Evolutionary conservation across 2,113 vertebrate species (phyloP), one percentile per base, ranked within the genome.

Genomic region (Salvelinus namaycush): DNA sequence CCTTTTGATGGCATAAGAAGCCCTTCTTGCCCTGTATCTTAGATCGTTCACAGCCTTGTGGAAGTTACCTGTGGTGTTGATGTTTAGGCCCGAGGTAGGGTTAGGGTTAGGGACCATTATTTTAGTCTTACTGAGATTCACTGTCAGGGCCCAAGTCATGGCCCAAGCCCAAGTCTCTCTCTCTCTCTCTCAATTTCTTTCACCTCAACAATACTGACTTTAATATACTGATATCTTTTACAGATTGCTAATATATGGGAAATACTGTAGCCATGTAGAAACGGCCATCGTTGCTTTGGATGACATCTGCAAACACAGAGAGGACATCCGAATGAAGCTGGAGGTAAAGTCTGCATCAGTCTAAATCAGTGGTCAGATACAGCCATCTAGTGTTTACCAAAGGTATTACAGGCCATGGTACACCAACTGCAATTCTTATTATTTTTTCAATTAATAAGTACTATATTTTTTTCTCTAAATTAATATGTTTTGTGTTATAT

Each of bases 191-290:
- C 20, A 22, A 5, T 48, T 18, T 22, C n/a, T 24, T 24, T 16
- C 59, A 62, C n/a, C 59, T 62, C 20, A 62, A 48, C 22, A 68
- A 44, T 64, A 75, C 14, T 54, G 27, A 44, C 9, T 39, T 39
- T 39, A 62, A 44, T 18, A 6, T 22, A 14, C 54, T 16, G 14
- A 20, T 29, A 51, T 49, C 24, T 68, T 20, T 73, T 51, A 1
- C 87, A 99, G 98, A 81, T 91, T 99, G 90, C 92, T 99, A 85
- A 95, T 99, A 87, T 99, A 99, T 31, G 97, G 98, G 26, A 96
- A 96, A 74, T 99, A 99, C 91, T 99, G 98, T 93, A 98, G 97
- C 86, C 96, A 95, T 13, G 98, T 99, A 76, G 98, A 99, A 85
- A 93, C 80, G 0, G 95, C 98, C 44, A 98, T 99, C 83, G 94